A percentile compares a stretch with the other conserved stretches of the same genome.
These are phyloP conservation scores for Lomographa bimaculata DNA, from an alignment of 2,888 invertebrate genomes.

Conservation along the genomic window DNA sequence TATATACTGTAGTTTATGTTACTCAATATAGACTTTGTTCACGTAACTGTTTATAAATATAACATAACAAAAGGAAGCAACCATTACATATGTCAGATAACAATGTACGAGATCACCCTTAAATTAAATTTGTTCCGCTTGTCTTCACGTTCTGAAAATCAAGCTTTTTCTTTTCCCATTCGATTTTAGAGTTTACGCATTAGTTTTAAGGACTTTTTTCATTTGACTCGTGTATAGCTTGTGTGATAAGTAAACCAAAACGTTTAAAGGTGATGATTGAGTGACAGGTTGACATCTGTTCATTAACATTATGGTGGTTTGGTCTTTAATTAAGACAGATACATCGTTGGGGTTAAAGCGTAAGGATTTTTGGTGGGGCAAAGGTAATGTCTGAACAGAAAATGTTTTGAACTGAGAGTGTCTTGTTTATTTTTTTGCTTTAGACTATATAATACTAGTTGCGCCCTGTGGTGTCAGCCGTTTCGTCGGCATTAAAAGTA, in stretches of 20 bases:
- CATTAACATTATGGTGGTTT: constrained; percentile 47
- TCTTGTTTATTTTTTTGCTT: neutral
- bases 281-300: constrained; percentile 53
- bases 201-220: constrained; percentile 1
- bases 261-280: constrained; percentile 48
- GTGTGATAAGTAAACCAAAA: constrained; percentile 37
- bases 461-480: constrained; percentile 11
- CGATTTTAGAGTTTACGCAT: constrained; percentile 5
- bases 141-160: constrained; percentile 5
- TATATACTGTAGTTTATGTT: too few species aligned
- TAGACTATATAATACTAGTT: too few species aligned
- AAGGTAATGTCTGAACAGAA: neutral
- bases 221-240: constrained; percentile 5
- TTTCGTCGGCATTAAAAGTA: too few species aligned
- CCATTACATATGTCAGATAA: constrained; percentile 17
- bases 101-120: constrained; percentile 10
- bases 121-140: constrained; percentile 17
- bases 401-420: too few species aligned
- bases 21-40: too few species aligned
- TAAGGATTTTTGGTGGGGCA: constrained; percentile 18
- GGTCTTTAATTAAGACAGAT: constrained; percentile 54
- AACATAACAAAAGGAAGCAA: too few species aligned
- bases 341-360: constrained; percentile 31
- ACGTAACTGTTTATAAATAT: too few species aligned
- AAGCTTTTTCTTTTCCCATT: neutral